Conservation (phyloP, 2,888 invertebrate genomes). For the Linyphia triangularis region DNA sequence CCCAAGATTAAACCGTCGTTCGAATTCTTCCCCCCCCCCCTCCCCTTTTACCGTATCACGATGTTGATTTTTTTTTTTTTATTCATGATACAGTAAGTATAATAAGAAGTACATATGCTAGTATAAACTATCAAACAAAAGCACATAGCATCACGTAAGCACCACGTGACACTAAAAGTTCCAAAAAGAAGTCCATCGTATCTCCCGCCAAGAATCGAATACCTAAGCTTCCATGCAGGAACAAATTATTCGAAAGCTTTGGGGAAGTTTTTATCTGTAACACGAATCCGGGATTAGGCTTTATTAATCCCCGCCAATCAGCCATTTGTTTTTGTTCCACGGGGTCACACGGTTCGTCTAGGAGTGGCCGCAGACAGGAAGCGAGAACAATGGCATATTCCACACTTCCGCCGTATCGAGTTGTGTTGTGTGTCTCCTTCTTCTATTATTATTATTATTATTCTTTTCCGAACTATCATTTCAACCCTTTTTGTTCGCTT, state of each 20-base stretch:
- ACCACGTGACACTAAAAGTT: background rate
- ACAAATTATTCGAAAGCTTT: background rate
- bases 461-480: background rate
- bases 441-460: background rate
- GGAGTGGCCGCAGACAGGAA: conserved; percentile 28
- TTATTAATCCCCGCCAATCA: background rate
- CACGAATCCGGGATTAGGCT: conserved; percentile 25
- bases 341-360: conserved; percentile 25
- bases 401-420: conserved; percentile 21
- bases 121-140: too few relatives aligned
- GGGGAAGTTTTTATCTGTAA: background rate
- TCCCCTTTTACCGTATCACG: too few relatives aligned
- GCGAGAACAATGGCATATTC: conserved; percentile 4
- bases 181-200: background rate
- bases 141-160: background rate
- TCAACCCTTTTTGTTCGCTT: background rate
- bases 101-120: too few relatives aligned
- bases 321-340: conserved; percentile 18
- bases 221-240: background rate
- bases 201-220: background rate
- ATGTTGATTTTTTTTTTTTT: too few relatives aligned
- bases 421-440: background rate
- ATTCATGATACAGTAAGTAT: too few relatives aligned
- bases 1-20: too few relatives aligned
- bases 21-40: too few relatives aligned